Conservation (phyloP, 2,797 vertebrate species). For the Sternotherus odoratus region DNA sequence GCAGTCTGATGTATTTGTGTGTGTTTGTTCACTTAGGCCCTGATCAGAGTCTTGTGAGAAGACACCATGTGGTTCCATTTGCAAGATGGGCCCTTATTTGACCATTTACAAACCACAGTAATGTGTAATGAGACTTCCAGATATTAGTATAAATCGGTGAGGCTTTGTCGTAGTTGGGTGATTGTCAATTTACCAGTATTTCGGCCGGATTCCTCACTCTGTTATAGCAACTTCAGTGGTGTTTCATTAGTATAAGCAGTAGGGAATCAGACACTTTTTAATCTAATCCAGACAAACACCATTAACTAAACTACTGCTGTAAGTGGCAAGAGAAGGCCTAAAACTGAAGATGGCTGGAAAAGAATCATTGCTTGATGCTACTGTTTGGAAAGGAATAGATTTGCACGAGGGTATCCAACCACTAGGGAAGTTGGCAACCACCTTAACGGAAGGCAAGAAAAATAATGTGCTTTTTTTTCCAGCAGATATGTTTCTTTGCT, state of each 20-base stretch:
- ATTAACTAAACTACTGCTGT: background rate
- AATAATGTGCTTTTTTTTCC: background rate
- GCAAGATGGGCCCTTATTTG: background rate
- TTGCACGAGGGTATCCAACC: background rate
- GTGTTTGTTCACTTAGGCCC: background rate
- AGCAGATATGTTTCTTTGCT: background rate
- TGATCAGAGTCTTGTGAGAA: background rate
- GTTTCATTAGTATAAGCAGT: background rate
- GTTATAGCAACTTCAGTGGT: background rate
- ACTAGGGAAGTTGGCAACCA: background rate
- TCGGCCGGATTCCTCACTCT: background rate
- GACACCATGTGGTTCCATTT: background rate
- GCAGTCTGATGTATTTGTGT: background rate
- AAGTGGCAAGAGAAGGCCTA: background rate
- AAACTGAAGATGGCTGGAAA: background rate
- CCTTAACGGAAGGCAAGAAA: background rate
- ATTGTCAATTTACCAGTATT: background rate
- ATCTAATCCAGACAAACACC: background rate
- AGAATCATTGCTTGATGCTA: background rate
- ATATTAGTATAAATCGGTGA: background rate
- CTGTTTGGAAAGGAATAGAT: background rate
- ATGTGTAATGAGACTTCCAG: background rate
- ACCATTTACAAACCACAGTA: background rate
- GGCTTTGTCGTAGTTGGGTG: fast-evolving
- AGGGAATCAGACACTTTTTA: background rate